Percentiles rank a stretch among this genome's conserved stretches.
These are phyloP conservation scores for Hafferia zeledoni DNA, from an alignment of 2,797 vertebrate species.

Conservation along the genomic window DNA sequence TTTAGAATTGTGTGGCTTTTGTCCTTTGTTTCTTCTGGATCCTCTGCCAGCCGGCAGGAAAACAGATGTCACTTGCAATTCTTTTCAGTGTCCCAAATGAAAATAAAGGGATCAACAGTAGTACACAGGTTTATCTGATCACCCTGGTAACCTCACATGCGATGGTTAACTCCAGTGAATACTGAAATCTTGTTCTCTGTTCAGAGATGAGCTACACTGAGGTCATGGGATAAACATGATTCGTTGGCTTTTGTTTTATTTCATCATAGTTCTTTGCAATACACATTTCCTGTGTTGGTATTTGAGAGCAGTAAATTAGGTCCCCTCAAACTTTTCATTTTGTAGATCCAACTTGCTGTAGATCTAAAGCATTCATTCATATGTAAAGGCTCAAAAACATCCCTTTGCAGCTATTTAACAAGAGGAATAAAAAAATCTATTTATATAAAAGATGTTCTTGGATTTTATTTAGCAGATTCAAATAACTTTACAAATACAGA, in stretches of 20 bases:
- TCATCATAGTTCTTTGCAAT: neutral
- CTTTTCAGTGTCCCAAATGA: neutral
- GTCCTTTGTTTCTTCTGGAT: constrained; percentile 33
- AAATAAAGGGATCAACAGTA: constrained; percentile 13
- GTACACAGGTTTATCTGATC: constrained; percentile 24
- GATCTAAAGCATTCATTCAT: neutral
- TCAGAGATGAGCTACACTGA: neutral
- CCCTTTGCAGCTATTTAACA: constrained; percentile 1
- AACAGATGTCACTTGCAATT: constrained; percentile 1
- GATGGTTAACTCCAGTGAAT: neutral
- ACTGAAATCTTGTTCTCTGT: neutral
- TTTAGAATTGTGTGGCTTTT: constrained; percentile 2
- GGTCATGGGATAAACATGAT: neutral
- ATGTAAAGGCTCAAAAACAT: neutral
- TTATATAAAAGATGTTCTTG: neutral
- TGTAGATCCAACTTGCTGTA: neutral
- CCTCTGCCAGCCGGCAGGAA: neutral
- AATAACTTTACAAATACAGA: constrained; percentile 9
- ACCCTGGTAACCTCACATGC: neutral
- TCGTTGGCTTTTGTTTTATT: neutral
- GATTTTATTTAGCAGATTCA: constrained; percentile 35
- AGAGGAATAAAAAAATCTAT: neutral
- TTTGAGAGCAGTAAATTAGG: neutral
- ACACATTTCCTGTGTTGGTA: neutral
- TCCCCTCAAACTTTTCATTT: neutral